Base-by-base conservation (phyloP, 2,888 invertebrate genomes). In the Monopis laevigella region DNA sequence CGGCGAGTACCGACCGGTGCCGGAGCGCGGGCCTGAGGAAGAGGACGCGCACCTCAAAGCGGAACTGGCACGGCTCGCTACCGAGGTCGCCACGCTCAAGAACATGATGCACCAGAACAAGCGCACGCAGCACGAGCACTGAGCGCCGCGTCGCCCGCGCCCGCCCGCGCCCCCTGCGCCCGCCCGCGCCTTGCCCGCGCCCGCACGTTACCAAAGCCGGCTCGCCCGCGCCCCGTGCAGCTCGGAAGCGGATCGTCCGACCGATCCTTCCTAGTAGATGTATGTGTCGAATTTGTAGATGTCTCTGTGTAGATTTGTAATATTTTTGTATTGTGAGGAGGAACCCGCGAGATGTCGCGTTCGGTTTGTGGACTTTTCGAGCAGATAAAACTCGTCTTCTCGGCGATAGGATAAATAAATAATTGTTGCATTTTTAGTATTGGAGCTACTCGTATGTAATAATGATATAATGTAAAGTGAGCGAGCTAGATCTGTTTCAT, bases 81-180 rank as follows among this genome's bases (percentile, higher is more conserved):
- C 91, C 1, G 96, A 97, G 72, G 94, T 97, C 49, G 94, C 93
- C 39, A 91, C 89, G 49, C 86, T 97, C 5, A 93, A 95, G 65
- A 89, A 88, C 57, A 87, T 90, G 82, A 86, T 91, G 81, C 88
- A 88, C 46, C 84, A 87, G 53, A 86, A 86, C 54, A 85, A 77
- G 56, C 74, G 78, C 53, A 64, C 65, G 50, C n/a, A n/a, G n/a
- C 68, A 68, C 56, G 78, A 78, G 59, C 78, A 80, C 63, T 80
- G 77, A 78, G 69, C 45, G 41, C 41, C 28, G 47, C 50, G 46
- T 49, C 46, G 41, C 45, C 50, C 48, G 47, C 28, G 39, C 12
- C 34, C 38, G 11, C 39, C 39, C 49, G 51, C 53, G 49, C 53
- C 49, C 50, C 54, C 54, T 11, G 8, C 6, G 29, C 14, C 29